A percentile compares a stretch with the other conserved stretches of the same genome.
Conservation (phyloP, 23 tunicate genomes). For the Aplidium turbinatum region DNA sequence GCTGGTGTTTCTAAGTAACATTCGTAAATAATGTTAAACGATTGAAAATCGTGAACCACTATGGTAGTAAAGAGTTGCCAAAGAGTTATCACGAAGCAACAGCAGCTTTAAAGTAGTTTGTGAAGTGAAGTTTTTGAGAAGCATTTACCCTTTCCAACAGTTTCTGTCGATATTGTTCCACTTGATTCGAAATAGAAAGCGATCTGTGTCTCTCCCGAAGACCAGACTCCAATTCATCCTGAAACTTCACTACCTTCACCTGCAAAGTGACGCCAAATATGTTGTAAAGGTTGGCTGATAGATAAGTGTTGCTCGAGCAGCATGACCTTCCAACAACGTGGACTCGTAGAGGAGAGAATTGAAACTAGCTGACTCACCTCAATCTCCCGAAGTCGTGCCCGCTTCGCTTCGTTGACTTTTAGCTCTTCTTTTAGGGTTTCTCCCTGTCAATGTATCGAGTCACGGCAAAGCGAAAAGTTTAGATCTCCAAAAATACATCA, state of each 20-base stretch:
- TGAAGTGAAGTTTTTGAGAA: not conserved
- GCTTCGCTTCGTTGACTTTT: slow-evolving; percentile 69
- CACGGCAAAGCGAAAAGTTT: too few species aligned
- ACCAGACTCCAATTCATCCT: slow-evolving; percentile 91
- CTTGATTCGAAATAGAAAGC: slow-evolving; percentile 52
- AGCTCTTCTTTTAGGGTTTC: slow-evolving; percentile 32
- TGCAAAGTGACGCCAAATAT: slow-evolving; percentile 12
- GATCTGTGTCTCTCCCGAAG: slow-evolving; percentile 48
- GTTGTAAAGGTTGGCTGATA: not conserved
- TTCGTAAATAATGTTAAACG: too few species aligned
- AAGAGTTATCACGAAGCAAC: not conserved
- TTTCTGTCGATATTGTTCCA: slow-evolving; percentile 77
- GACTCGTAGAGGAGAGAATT: not conserved
- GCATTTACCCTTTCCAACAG: slow-evolving; percentile 70
- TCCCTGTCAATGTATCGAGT: slow-evolving; percentile 18
- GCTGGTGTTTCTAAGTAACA: too few species aligned
- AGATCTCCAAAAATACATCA: not conserved
- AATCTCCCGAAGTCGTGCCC: slow-evolving; percentile 81
- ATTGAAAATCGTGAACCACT: too few species aligned
- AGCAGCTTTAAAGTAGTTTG: not conserved
- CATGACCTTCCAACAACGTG: too few species aligned
- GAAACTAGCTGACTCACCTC: slow-evolving; percentile 36
- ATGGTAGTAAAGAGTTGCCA: not conserved
- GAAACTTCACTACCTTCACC: slow-evolving; percentile 95
- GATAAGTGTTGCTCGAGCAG: not conserved